phyloP scores from a whole-genome alignment of 1,140 invertebrate genomes.

The Lerema accius region DNA sequence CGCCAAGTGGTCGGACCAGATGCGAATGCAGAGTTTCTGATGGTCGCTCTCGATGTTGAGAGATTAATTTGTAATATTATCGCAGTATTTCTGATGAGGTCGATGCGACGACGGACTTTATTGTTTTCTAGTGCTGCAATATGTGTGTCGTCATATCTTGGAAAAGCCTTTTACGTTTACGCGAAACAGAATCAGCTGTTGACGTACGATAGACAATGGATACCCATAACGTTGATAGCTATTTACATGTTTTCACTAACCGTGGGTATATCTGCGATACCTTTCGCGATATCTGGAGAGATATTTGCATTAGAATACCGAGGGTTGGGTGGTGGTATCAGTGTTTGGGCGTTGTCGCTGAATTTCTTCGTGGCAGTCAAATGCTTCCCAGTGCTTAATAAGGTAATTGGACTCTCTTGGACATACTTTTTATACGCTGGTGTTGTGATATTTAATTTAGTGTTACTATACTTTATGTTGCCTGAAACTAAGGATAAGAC shows the following conservation, averaged over 20 bases:
- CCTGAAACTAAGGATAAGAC: too few species aligned
- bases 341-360: constrained; percentile 60
- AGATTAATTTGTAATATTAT: constrained; percentile 67
- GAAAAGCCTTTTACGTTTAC: constrained; percentile 63
- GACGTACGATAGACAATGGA: constrained; percentile 56
- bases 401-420: constrained; percentile 52
- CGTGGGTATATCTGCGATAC: constrained; percentile 69
- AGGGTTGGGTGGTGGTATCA: constrained; percentile 69
- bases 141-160: constrained; percentile 64
- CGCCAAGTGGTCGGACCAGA: constrained; percentile 62
- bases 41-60: constrained; percentile 71
- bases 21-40: constrained; percentile 62
- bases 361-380: constrained; percentile 74
- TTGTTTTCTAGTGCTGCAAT: constrained; percentile 60
- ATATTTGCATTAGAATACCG: constrained; percentile 73
- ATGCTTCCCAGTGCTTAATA: constrained; percentile 62
- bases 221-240: constrained; percentile 64
- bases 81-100: constrained; percentile 71
- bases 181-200: constrained; percentile 51
- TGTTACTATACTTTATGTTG: constrained; percentile 60
- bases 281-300: constrained; percentile 72
- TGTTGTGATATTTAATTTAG: constrained; percentile 54
- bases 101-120: constrained; percentile 61
- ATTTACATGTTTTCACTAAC: constrained; percentile 74
- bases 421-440: constrained; percentile 65